Percentiles rank a stretch among this genome's conserved stretches.
These are phyloP conservation scores for Thalassarche chlororhynchos DNA, from an alignment of 2,113 vertebrate genomes.

Conservation along the genomic window DNA sequence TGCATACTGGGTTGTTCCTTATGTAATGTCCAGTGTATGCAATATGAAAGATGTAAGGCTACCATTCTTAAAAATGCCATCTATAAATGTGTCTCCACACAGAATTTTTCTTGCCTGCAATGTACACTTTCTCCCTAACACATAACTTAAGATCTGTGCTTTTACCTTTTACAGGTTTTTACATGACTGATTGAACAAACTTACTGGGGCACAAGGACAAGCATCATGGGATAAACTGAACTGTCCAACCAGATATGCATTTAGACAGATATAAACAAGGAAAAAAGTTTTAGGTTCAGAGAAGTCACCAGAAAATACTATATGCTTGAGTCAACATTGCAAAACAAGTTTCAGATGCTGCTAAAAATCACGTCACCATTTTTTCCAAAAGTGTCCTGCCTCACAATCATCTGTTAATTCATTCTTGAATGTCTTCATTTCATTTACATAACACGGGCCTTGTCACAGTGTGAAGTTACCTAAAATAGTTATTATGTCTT, in stretches of 20 bases:
- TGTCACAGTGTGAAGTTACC: constrained; percentile 63
- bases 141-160: not conserved
- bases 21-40: not conserved
- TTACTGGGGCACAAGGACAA: not conserved
- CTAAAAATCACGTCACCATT: not conserved
- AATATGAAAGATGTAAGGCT: not conserved
- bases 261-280: not conserved
- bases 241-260: not conserved
- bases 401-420: constrained; percentile 55
- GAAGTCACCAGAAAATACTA: not conserved
- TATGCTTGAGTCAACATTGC: not conserved
- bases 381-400: not conserved
- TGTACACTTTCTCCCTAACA: not conserved
- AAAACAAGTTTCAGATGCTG: constrained; percentile 24
- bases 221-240: not conserved
- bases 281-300: not conserved
- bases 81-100: not conserved
- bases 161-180: not conserved
- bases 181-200: not conserved
- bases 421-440: constrained; percentile 51
- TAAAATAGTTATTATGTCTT: constrained; percentile 75
- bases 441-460: constrained; percentile 55
- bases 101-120: not conserved
- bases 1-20: not conserved
- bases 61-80: not conserved